Percentiles rank a stretch among this genome's conserved stretches.
These are phyloP conservation scores for Ophion costatus DNA, from an alignment of 2,888 invertebrate species.

Conservation along the genomic window DNA sequence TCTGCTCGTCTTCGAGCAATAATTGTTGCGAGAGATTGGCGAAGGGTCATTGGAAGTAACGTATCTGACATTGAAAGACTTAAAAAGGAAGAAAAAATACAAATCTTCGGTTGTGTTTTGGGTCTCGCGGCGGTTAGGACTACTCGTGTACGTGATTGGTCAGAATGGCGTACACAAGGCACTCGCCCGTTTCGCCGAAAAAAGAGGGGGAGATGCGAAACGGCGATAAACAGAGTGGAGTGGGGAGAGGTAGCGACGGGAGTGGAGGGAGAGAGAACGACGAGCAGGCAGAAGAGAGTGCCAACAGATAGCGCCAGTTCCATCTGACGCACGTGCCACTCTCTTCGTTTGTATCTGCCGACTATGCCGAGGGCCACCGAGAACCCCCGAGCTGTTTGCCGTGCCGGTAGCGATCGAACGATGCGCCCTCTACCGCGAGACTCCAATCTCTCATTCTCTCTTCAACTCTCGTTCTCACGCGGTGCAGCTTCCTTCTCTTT, in stretches of 20 bases:
- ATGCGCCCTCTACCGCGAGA: conserved; percentile 70
- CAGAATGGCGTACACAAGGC: background rate
- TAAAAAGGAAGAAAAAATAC: background rate
- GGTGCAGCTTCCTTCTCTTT: conserved; percentile 3
- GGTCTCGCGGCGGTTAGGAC: background rate
- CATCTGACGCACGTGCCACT: conserved; percentile 70
- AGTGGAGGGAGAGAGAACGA: conserved; percentile 9
- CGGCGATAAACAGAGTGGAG: background rate
- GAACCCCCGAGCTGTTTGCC: conserved; percentile 71
- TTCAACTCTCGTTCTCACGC: conserved; percentile 6
- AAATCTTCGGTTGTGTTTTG: no score
- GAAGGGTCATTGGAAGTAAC: no score
- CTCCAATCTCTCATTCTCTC: conserved; percentile 34
- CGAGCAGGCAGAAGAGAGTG: conserved; percentile 35
- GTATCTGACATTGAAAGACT: background rate
- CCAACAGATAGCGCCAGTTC: conserved; percentile 75
- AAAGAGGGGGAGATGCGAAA: background rate
- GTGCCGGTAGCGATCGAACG: conserved; percentile 74
- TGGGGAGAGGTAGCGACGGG: background rate
- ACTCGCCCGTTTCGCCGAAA: conserved; percentile 19
- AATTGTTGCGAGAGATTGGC: background rate
- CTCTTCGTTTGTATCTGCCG: conserved; percentile 69
- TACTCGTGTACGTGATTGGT: conserved; percentile 6
- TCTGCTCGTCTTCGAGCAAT: conserved; percentile 19
- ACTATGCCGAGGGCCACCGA: conserved; percentile 71